A percentile compares a stretch with the other conserved stretches of the same genome.
These are phyloP conservation scores for Dryomyza anilis DNA, from an alignment of 2,888 invertebrate species.

Conservation along the genomic window DNA sequence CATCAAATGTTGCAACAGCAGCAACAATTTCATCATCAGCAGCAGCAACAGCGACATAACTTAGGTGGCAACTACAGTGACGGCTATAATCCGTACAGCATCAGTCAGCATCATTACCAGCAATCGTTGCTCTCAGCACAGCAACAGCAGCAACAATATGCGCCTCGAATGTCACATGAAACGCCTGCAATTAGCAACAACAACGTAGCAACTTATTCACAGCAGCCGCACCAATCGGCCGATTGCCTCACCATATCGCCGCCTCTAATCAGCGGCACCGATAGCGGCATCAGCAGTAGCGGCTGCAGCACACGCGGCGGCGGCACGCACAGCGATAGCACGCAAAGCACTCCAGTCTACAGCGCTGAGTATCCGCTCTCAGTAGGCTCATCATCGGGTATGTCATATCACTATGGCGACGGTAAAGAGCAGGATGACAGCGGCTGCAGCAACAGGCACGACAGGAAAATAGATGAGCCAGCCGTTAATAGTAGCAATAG, in stretches of 20 bases:
- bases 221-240: conserved; percentile 16
- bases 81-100: conserved; percentile 23
- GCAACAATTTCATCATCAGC: conserved; percentile 1
- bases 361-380: conserved; percentile 51
- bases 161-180: neutral
- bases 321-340: conserved; percentile 43
- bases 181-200: neutral
- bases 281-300: conserved; percentile 52
- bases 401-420: conserved; percentile 47
- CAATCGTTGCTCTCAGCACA: conserved; percentile 16
- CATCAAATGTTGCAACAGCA: conserved; percentile 1
- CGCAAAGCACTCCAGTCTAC: conserved; percentile 50
- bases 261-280: conserved; percentile 49
- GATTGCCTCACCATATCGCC: conserved; percentile 45
- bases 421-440: conserved; percentile 46
- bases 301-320: conserved; percentile 36
- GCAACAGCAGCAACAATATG: neutral
- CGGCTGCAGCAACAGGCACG: no score
- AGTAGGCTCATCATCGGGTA: conserved; percentile 49
- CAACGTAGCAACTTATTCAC: no score
- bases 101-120: conserved; percentile 26
- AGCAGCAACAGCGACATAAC: conserved; percentile 13
- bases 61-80: neutral
- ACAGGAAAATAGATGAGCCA: no score
- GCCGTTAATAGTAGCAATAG: neutral